A percentile compares a stretch with the other conserved stretches of the same genome.
phyloP scores from a whole-genome alignment of 2,888 invertebrate genomes.

The Escarpia spicata region DNA sequence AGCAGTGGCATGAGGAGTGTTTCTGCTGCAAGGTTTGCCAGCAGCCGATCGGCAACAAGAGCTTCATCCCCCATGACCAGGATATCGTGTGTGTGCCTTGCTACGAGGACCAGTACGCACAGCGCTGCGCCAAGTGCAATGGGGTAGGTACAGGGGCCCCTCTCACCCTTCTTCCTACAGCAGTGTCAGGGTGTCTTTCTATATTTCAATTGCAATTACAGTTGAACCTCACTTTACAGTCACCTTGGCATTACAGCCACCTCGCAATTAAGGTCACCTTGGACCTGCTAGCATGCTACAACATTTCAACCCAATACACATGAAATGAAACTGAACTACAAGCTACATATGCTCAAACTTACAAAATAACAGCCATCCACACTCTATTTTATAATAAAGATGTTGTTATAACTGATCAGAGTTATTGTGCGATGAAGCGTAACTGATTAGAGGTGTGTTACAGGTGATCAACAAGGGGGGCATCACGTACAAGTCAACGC shows the following conservation, averaged over 20 bases:
- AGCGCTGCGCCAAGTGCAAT: conserved; percentile 76
- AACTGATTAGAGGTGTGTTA: not conserved
- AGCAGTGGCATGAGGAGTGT: conserved; percentile 99
- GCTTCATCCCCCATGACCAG: conserved; percentile 95
- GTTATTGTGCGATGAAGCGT: not conserved
- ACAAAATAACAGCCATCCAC: not conserved
- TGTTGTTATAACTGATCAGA: not conserved
- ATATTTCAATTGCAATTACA: not conserved
- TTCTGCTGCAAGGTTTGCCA: conserved; percentile 97
- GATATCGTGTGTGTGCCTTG: conserved; percentile 99
- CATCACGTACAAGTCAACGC: conserved; percentile 99
- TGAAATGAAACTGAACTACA: too few relatives aligned
- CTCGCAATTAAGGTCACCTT: too few relatives aligned
- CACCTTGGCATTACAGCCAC: too few relatives aligned
- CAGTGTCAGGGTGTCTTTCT: not conserved
- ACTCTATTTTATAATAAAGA: not conserved
- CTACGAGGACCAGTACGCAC: conserved; percentile 99
- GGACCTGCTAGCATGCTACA: too few relatives aligned
- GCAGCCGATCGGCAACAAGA: conserved; percentile 95
- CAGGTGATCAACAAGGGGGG: conserved; percentile 91
- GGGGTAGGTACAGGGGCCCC: conserved; percentile 39
- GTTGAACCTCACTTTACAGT: too few relatives aligned
- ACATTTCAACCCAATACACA: too few relatives aligned
- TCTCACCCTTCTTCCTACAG: not conserved
- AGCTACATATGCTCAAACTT: too few relatives aligned